Base-by-base conservation (phyloP, 2,888 invertebrate genomes). In the Sphinx pinastri region DNA sequence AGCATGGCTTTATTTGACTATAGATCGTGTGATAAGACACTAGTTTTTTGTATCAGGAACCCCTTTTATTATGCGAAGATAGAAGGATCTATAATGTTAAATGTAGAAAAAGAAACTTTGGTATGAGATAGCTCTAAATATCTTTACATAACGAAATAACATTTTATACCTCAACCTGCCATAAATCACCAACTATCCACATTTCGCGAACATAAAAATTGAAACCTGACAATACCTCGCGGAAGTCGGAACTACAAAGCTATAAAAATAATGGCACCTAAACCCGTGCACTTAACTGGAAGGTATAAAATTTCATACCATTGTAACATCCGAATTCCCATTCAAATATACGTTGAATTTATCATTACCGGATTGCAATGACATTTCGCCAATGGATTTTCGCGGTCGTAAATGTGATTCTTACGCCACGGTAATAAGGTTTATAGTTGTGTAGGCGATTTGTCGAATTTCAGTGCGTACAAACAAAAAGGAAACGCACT, bases 361-460 rank as follows among this genome's bases (percentile, higher is more conserved):
- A 68, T 31, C 59, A 59, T 68, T 68, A 14, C 31, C 68, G 51
- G 59, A 68, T 55, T 63, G 69, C 69, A 63, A 16, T 66, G 60
- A 69, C 69, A 25, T 69, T 68, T 55, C 55, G 63, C 38, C 47
- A 25, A 63, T 66, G 47, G 55, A 51, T 54, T 69, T 69, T 47
- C n/a, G 54, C 25, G 63, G 45, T 52, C 25, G 63, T 69, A 66
- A 63, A 69, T 8, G 45, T 63, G 54, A n/a, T 60, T 51, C 60
- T 69, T 60, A 60, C 51, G 60, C n/a, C 19, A 2, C 25, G 47
- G 68, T 14, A 57, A 12, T 14, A 47, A 47, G 19, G 47, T 67
- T 67, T 67, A 54, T 31, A 67, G 52, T 52, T 19, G 31, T 45
- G 38, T 45, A 16, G 55, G 57, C 19, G 47, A 31, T 49, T 49